A percentile compares a stretch with the other conserved stretches of the same genome.
These are phyloP conservation scores for Apaloderma vittatum DNA, from an alignment of 2,113 vertebrate genomes.

Conservation along the genomic window DNA sequence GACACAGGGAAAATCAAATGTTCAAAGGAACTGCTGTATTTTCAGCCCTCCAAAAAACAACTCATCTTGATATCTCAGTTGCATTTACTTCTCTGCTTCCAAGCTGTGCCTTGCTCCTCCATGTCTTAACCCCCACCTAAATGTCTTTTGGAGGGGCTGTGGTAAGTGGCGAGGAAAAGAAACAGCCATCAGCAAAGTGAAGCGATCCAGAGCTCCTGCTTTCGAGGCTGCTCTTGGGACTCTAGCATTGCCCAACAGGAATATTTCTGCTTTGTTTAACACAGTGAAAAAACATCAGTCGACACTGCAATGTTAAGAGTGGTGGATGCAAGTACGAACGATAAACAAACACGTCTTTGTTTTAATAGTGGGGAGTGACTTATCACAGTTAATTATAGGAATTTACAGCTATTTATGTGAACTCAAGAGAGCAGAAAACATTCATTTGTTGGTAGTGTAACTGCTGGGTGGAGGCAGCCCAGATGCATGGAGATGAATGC, in stretches of 20 bases:
- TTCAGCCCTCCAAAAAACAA: background rate
- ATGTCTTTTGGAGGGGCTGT: background rate
- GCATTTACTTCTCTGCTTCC: background rate
- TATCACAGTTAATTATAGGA: conserved; percentile 86
- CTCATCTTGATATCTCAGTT: background rate
- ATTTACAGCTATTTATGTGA: conserved; percentile 86
- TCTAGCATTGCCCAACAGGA: conserved; percentile 38
- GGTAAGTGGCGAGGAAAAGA: background rate
- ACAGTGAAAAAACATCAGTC: conserved; percentile 78
- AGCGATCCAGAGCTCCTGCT: background rate
- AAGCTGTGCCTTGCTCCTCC: rapidly evolving
- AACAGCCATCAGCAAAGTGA: background rate
- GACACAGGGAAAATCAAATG: background rate
- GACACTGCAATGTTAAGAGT: conserved; percentile 75
- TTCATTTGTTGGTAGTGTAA: conserved; percentile 84
- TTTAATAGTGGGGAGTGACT: conserved; percentile 82
- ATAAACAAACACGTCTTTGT: conserved; percentile 86
- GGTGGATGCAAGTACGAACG: conserved; percentile 71
- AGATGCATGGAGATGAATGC: conserved; percentile 62
- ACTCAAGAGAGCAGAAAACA: conserved; percentile 84
- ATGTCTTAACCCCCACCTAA: background rate
- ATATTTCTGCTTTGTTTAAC: conserved; percentile 79
- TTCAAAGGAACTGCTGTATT: background rate
- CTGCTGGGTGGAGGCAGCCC: conserved; percentile 79
- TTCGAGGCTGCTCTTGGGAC: conserved; percentile 42